Base-by-base conservation (phyloP, 2,113 vertebrate species). In the Micronisus gabar region DNA sequence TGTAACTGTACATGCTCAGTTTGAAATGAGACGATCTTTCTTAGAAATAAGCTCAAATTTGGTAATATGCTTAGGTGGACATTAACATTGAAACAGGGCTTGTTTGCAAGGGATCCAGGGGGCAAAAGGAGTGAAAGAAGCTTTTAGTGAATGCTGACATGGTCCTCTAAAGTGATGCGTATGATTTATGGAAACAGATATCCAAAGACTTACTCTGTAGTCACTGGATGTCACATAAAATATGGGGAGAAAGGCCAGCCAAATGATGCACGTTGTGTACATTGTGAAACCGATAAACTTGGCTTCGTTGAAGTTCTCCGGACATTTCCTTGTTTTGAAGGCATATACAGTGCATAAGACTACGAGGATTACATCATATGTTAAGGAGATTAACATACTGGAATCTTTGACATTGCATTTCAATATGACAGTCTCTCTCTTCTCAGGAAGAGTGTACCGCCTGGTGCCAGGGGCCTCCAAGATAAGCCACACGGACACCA, bases 181-280 rank as follows among this genome's bases (percentile, higher is more conserved):
- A 29, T 21, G 52, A 59, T 82, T 95, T 74, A 90, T 83, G 66
- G 62, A 85, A 95, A 81, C 81, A 93, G 63, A 18, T 59, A 83
- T 27, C 75, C 56, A 93, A 97, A 86, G 71, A 99, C 98, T 97
- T 99, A 99, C 99, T 98, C 99, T 99, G 99, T 99, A 99, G 98
- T 99, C 99, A 91, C 99, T 99, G 55, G 99, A 99, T n/a, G 99
- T 99, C 97, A 99, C 99, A 89, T 99, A 99, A 98, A 99, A 99
- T 98, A 99, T 99, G 32, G 99, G 99, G 56, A 99, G 99, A 96
- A 99, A 99, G 53, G 99, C 99, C 98, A 99, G 98, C 99, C 99
- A 99, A 96, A 99, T 99, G 98, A 99, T 99, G 97, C 99, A 99
- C 3, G 99, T 99, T 78, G 99, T 99, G 67, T 99, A 99, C 99